Conservation (phyloP, 1,140 invertebrate species). For the Brachionus paranguensis region DNA sequence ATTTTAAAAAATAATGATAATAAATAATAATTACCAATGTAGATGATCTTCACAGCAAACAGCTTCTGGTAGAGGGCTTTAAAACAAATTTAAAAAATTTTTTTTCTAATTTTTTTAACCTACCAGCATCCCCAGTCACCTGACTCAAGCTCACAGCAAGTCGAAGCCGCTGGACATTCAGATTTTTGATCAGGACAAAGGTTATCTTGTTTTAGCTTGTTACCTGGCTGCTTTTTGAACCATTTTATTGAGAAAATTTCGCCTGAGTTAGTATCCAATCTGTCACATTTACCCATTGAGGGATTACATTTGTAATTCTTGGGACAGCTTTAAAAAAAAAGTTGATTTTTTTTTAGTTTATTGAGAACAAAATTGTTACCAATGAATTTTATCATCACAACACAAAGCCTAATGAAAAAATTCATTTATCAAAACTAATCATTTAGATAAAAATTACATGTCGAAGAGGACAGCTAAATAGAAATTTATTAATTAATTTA, state of each 20-base stretch:
- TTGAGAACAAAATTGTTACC: not conserved
- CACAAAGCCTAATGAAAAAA: not conserved
- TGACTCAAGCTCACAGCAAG: slow-evolving; percentile 51
- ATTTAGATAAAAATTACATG: not conserved
- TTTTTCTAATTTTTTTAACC: not conserved
- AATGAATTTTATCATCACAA: slow-evolving; percentile 32
- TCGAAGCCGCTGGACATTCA: slow-evolving; percentile 50
- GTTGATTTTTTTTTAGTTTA: not conserved
- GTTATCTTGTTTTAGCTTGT: not conserved
- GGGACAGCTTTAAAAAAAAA: slow-evolving; percentile 6
- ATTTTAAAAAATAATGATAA: not conserved
- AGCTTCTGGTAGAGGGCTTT: slow-evolving; percentile 41
- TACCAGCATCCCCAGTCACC: slow-evolving; percentile 48
- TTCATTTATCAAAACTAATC: not conserved
- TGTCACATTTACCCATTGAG: slow-evolving; percentile 26
- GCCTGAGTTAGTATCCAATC: not conserved
- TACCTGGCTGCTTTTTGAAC: slow-evolving; percentile 30
- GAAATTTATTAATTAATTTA: not conserved
- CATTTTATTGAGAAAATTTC: slow-evolving; percentile 30
- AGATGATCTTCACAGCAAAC: slow-evolving; percentile 47
- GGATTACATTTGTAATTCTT: slow-evolving; percentile 34
- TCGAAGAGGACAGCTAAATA: slow-evolving; percentile 12
- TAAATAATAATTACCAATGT: slow-evolving; percentile 44
- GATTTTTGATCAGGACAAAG: slow-evolving; percentile 44
- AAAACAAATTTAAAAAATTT: not conserved